A percentile compares a stretch with the other conserved stretches of the same genome.
Evolutionary conservation across 53 echinoderm and acorn worm genomes (phyloP).

Genomic region (Temnopleurus reevesii): DNA sequence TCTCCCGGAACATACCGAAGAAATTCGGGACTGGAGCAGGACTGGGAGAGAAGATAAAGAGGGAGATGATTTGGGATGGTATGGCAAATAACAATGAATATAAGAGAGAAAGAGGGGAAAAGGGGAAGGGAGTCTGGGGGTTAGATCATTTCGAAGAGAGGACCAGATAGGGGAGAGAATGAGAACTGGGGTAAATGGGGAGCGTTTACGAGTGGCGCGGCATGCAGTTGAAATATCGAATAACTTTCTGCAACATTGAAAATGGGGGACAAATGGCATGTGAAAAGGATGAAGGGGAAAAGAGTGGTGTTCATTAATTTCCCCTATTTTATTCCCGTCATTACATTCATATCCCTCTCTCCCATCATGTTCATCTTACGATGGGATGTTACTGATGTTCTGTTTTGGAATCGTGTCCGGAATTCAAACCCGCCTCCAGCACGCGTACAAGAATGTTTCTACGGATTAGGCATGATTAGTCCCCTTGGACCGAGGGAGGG

Average conservation of each 20-base stretch:
- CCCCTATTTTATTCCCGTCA: too few relatives aligned
- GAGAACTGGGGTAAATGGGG: too few relatives aligned
- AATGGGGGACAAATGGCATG: too few relatives aligned
- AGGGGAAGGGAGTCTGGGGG: neutral
- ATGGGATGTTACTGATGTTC: neutral
- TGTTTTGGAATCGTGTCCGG: neutral
- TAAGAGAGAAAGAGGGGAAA: neutral
- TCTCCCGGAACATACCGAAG: neutral
- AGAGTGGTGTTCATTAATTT: too few relatives aligned
- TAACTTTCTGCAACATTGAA: too few relatives aligned
- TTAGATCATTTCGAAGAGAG: neutral
- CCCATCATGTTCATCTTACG: too few relatives aligned
- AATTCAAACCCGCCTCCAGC: constrained; percentile 21
- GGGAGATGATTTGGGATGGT: neutral
- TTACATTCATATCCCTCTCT: too few relatives aligned
- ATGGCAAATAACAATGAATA: neutral
- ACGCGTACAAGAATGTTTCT: constrained; percentile 20
- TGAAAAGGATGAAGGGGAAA: too few relatives aligned
- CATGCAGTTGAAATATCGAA: too few relatives aligned
- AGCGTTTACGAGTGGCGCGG: too few relatives aligned
- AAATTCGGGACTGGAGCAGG: too few relatives aligned
- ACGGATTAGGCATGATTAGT: constrained; percentile 1
- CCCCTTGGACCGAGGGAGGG: neutral
- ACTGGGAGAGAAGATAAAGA: too few relatives aligned
- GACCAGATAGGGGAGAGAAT: neutral